Evolutionary conservation across 2,797 vertebrate species (phyloP), one percentile per base, ranked within the genome.

Genomic region (Catostomus latipinnis): DNA sequence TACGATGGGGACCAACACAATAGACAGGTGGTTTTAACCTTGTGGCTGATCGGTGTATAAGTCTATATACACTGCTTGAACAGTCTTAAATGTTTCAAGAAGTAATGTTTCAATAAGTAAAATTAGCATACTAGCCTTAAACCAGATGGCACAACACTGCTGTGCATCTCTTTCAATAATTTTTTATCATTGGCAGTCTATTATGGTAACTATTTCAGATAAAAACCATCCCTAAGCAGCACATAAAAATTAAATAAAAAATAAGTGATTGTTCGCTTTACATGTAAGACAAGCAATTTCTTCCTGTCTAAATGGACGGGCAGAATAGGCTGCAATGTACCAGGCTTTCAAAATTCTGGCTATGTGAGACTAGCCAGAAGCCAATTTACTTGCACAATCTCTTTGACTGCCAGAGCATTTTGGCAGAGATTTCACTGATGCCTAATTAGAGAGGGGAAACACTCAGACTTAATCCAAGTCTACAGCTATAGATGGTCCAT

Each of bases 1-100:
- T 34, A 34, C 34, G 34, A 34, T 3, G 34, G 34, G 34, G 34
- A 34, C 3, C 34, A 3, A 34, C 34, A 34, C 34, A 34, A 34
- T 34, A 34, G 34, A 4, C 2, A 34, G 34, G 34, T 34, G 2
- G 34, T 34, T 34, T 34, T 34, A 34, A 34, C 4, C 2, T 34
- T 34, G 34, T 34, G 34, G 34, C 34, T 34, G 34, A 34, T 34
- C 34, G 34, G 34, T 34, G 34, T 34, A 60, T 6, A 61, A 53
- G 49, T 73, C 43, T 78, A 18, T 76, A 71, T 60, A 56, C 74
- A 78, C 69, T 69, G 63, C 69, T 69, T 60, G 11, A 68, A 61
- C 69, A 54, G 9, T 22, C 22, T 22, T 22, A 22, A 18, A 65
- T 68, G 58, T 14, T 22, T 18, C 16, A 18, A 18, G 16, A 18